Percentiles rank a stretch among this genome's conserved stretches.
Evolutionary conservation across 2,888 invertebrate species (phyloP).

Genomic region (Eupithecia dodoneata): DNA sequence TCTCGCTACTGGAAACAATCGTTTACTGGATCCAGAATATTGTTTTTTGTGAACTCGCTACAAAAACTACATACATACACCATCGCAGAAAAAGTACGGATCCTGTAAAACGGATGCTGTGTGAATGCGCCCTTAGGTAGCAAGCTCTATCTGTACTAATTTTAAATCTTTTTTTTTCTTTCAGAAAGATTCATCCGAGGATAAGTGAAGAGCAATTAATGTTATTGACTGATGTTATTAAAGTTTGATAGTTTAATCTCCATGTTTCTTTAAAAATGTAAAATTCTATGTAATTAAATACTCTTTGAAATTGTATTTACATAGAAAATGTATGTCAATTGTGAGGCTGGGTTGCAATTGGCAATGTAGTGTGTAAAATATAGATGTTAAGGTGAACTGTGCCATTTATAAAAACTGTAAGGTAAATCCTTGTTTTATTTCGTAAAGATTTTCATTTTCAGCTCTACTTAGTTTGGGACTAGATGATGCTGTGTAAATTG

Average conservation of each 20-base stretch:
- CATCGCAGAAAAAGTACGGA: too few relatives aligned
- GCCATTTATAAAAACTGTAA: conserved; percentile 58
- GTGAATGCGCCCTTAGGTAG: too few relatives aligned
- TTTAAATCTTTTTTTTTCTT: conserved; percentile 44
- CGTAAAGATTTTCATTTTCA: background rate
- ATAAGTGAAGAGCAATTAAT: conserved; percentile 57
- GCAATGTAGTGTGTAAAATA: conserved; percentile 60
- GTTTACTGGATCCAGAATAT: too few relatives aligned
- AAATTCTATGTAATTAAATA: conserved; percentile 57
- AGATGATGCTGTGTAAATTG: background rate
- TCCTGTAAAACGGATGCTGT: too few relatives aligned
- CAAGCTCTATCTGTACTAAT: background rate
- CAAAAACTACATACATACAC: too few relatives aligned
- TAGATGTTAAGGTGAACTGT: conserved; percentile 66
- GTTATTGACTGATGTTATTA: conserved; percentile 65
- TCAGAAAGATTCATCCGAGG: conserved; percentile 70
- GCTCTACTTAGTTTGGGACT: background rate
- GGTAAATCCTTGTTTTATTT: conserved; percentile 34
- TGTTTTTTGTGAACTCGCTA: too few relatives aligned
- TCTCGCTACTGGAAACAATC: too few relatives aligned
- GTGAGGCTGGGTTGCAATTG: conserved; percentile 82
- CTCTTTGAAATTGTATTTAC: conserved; percentile 53
- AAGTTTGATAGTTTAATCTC: conserved; percentile 40
- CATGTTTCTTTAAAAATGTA: conserved; percentile 41
- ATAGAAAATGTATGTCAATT: conserved; percentile 63